Evolutionary conservation across 2,113 vertebrate species (phyloP).

Genomic region (Dromas ardeola): DNA sequence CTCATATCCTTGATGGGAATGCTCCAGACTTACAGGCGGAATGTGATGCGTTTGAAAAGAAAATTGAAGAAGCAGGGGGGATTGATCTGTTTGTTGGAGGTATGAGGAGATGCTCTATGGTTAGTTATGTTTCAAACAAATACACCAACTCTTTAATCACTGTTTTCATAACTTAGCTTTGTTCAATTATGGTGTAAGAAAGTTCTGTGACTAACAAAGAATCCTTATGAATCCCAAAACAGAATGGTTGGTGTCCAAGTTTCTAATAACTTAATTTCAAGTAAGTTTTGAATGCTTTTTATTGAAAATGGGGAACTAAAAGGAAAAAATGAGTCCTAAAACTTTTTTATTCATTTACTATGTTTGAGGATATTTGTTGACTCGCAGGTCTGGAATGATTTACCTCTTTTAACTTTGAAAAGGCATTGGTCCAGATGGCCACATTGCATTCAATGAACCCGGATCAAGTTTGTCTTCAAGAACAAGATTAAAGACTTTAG

Average conservation of each 20-base stretch:
- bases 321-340: neutral
- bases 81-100: constrained; percentile 87
- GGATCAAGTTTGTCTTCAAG: constrained; percentile 85
- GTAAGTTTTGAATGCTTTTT: neutral
- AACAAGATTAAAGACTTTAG: constrained; percentile 84
- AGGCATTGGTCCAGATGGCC: constrained; percentile 87
- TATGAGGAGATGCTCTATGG: constrained; percentile 32
- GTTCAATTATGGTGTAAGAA: neutral
- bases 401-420: constrained; percentile 66
- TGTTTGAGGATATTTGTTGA: constrained; percentile 33
- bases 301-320: neutral
- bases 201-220: neutral
- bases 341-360: neutral
- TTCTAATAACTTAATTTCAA: neutral
- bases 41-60: constrained; percentile 83
- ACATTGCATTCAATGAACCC: constrained; percentile 87
- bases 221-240: neutral
- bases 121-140: neutral
- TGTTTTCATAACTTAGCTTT: neutral
- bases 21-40: constrained; percentile 80
- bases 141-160: neutral
- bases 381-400: constrained; percentile 8
- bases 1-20: constrained; percentile 84
- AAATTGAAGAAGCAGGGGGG: constrained; percentile 84
- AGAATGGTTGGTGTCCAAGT: constrained; percentile 3